Evolutionary conservation across 1,140 invertebrate genomes (phyloP).

Genomic region (Bombus haemorrhoidalis): DNA sequence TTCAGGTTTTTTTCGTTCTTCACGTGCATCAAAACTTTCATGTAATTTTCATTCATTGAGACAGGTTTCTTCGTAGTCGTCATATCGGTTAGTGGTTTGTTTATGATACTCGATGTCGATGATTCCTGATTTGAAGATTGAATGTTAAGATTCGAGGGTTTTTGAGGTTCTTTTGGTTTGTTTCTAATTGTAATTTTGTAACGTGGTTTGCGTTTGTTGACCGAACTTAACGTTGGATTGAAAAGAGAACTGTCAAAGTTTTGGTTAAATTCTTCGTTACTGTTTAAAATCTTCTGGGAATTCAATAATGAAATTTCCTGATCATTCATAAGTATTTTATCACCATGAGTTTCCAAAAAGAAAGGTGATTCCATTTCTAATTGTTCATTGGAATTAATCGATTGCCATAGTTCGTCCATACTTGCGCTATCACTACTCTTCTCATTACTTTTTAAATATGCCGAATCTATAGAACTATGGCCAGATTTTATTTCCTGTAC

Average conservation of each 20-base stretch:
- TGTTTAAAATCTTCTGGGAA: not conserved
- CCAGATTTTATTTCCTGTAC: not conserved
- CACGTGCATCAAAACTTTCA: constrained; percentile 51
- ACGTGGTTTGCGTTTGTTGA: constrained; percentile 3
- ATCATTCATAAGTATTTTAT: too few species aligned
- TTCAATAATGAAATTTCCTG: not conserved
- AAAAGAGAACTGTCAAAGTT: constrained; percentile 4
- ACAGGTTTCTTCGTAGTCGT: not conserved
- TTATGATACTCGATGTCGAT: not conserved
- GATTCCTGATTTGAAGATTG: not conserved
- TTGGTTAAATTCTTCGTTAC: not conserved
- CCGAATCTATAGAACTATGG: not conserved
- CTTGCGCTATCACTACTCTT: not conserved
- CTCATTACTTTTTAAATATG: not conserved
- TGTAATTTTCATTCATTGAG: constrained; percentile 30
- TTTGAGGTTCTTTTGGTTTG: constrained; percentile 1
- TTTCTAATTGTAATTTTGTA: constrained; percentile 53
- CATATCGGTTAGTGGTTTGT: not conserved
- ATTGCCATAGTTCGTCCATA: not conserved
- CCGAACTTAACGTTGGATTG: not conserved
- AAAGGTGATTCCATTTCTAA: not conserved
- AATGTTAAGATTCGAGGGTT: not conserved
- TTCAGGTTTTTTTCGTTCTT: constrained; percentile 17
- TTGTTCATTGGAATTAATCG: not conserved
- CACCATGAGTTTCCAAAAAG: not conserved